Evolutionary conservation across 2,888 invertebrate species (phyloP), one percentile per base, ranked within the genome.

Genomic region (Pherbina coryleti): DNA sequence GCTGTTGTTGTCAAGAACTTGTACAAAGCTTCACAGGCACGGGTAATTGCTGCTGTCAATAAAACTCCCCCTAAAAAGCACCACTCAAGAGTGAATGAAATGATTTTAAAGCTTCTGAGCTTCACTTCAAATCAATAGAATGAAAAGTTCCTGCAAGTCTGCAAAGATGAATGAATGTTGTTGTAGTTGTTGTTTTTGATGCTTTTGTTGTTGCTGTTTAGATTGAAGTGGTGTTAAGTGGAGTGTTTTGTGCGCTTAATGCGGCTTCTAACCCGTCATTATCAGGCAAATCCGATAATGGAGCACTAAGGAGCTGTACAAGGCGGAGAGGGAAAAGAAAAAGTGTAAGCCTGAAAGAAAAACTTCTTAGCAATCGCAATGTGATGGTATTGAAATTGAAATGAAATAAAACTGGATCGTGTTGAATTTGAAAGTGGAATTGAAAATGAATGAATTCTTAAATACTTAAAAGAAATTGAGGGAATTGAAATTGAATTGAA

Each of bases 21-120:
- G 75, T 67, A 67, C 75, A 53, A 75, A 53, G 34, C 66, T 67
- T 31, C 49, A 75, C 53, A 25, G 49, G 75, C 75, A 66, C 71
- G 66, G 81, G 81, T 87, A 87, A 87, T 87, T 87, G 87, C 86
- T 88, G 87, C 87, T 87, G 87, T 87, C 87, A 87, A 87, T 87
- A 87, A 87, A 87, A 87, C 87, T 87, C 86, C 88, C 88, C 85
- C 88, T 85, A 85, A 84, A 83, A 72, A 49, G n/a, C 74, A 55
- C 37, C 55, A 67, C 75, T 75, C 28, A 19, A 28, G 44, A 19
- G 37, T 37, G 53, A 67, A 53, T 67, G 75, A 55, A 55, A 75
- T 53, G 67, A 55, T 66, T 67, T 55, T 53, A 37, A 75, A 62
- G 75, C 75, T 75, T 75, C 67, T 66, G 67, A 55, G 66, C 66